Base-by-base conservation (phyloP, 2,797 vertebrate species). In the Gobionotothen gibberifrons region DNA sequence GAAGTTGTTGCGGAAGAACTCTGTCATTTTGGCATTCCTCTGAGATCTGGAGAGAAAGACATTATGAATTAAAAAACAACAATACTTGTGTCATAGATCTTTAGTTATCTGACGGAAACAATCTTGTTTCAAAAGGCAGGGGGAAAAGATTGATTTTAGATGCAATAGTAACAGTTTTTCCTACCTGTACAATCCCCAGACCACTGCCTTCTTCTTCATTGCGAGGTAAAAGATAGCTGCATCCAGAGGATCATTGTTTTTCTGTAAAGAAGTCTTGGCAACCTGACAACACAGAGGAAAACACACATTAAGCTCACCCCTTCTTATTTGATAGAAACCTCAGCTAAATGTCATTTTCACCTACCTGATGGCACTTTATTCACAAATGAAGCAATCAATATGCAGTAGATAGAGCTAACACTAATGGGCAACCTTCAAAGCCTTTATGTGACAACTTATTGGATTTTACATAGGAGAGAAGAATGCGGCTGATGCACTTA, bases 1-100 rank as follows among this genome's bases (percentile, higher is more conserved):
- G 93, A 99, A 99, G 94, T 97, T 98, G 86, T 99, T 97, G 81
- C 95, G 97, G 93, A 99, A 99, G 93, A 99, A 99, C 19, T 96
- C 93, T 17, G 97, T 99, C 98, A 99, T 99, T 93, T 96, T 99
- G 63, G 72, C 79, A 51, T 99, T 97, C 78, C 95, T 97, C 81
- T 98, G 96, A 65, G 98, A 97, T 93, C 98, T 99, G 90, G 3
- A 58, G 54, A 83, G 61, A 84, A 74, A 49, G 21, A 60, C 7
- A 61, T 79, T 63, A 51, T 43, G 10, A 19, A 57, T 72, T 72
- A 15, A 72, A 72, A 55, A 67, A 86, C 32, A 81, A 81, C 16
- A 76, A 58, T 42, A 66, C 40, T 52, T 32, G 42, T 54, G 44
- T 75, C 63, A 76, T 1, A 66, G 61, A 59, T 68, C 39, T 65